phyloP scores from a whole-genome alignment of 2,113 vertebrate species.

The Stigmatopora nigra region DNA sequence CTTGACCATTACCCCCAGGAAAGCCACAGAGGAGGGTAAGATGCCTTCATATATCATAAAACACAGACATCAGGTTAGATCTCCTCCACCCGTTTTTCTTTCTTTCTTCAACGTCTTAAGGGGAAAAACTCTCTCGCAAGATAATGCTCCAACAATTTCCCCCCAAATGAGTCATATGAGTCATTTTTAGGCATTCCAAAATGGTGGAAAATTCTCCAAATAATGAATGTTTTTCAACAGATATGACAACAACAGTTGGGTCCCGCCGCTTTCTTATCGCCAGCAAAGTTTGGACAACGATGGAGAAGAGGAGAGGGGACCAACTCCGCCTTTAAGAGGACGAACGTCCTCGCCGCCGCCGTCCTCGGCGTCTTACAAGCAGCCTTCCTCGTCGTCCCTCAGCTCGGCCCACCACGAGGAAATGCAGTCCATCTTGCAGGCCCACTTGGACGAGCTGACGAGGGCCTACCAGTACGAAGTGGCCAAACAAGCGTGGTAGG shows the following conservation, averaged over 20 bases:
- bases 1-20: constrained; percentile 87
- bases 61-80: not conserved
- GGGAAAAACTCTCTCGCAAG: too few species aligned
- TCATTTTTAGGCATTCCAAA: too few species aligned
- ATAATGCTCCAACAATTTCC: too few species aligned
- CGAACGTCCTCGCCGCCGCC: constrained; percentile 84
- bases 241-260: constrained; percentile 89
- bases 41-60: constrained; percentile 39
- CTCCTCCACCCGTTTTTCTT: not conserved
- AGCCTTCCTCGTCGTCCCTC: constrained; percentile 86
- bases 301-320: constrained; percentile 83
- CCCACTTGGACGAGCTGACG: constrained; percentile 91
- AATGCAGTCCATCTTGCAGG: constrained; percentile 93
- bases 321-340: constrained; percentile 90
- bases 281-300: constrained; percentile 90
- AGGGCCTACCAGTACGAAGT: constrained; percentile 95
- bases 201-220: too few species aligned
- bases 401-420: constrained; percentile 90
- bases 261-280: constrained; percentile 82
- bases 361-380: constrained; percentile 78
- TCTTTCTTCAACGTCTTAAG: not conserved
- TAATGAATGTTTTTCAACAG: constrained; percentile 49
- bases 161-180: too few species aligned
- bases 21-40: constrained; percentile 81
- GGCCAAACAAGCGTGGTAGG: constrained; percentile 89